A percentile compares a stretch with the other conserved stretches of the same genome.
Conservation (phyloP, 92 coral and sea anemone genomes). For the Zoanthus sociatus region DNA sequence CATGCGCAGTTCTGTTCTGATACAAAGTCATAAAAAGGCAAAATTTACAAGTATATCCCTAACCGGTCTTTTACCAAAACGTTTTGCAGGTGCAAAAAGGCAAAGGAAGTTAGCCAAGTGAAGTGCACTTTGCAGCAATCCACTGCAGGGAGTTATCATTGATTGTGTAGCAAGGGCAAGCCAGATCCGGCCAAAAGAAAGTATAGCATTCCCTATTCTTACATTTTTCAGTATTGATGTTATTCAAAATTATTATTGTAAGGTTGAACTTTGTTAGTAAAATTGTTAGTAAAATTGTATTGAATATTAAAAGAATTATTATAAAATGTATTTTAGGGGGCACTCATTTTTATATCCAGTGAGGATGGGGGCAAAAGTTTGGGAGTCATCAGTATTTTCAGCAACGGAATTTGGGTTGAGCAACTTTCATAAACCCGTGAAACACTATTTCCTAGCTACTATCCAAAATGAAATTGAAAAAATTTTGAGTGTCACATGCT, state of each 20-base stretch:
- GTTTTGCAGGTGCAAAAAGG: conserved; percentile 38
- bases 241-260: conserved; percentile 15
- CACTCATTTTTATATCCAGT: conserved; percentile 1
- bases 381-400: neutral
- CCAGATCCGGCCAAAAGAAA: conserved; percentile 19
- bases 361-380: conserved; percentile 5
- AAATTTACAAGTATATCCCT: conserved; percentile 46
- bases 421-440: neutral
- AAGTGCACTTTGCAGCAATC: conserved; percentile 42
- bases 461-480: conserved; percentile 1
- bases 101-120: conserved; percentile 19
- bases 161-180: conserved; percentile 41
- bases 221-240: conserved; percentile 6
- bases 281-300: neutral
- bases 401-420: neutral
- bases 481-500: neutral
- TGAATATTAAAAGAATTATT: neutral
- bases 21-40: conserved; percentile 21
- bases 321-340: neutral
- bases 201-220: conserved; percentile 5
- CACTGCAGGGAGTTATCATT: conserved; percentile 38
- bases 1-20: neutral
- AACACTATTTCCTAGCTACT: neutral
- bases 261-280: conserved; percentile 4
- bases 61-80: conserved; percentile 45